These are phyloP conservation scores for Standfussiana lucernea DNA, from an alignment of 2,888 invertebrate species.

Conservation along the genomic window DNA sequence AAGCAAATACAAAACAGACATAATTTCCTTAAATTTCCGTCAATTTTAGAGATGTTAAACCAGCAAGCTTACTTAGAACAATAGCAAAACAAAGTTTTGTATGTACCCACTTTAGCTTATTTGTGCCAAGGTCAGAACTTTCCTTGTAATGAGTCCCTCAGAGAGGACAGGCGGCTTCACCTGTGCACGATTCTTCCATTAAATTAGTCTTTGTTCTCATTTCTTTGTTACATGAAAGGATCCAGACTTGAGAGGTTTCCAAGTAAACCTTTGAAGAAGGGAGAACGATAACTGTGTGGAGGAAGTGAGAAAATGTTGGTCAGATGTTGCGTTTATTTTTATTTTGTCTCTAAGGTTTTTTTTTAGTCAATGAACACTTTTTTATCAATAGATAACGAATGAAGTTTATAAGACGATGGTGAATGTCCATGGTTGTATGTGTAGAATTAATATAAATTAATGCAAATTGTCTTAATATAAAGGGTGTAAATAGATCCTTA, in stretches of 20 bases:
- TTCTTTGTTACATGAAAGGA: conserved; percentile 51
- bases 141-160: conserved; percentile 35
- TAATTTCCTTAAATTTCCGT: conserved; percentile 45
- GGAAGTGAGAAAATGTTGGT: conserved; percentile 5
- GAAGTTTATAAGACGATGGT: background rate
- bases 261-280: conserved; percentile 30
- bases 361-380: background rate
- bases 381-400: background rate
- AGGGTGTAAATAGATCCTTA: no score
- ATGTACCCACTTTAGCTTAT: conserved; percentile 53
- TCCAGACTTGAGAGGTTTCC: conserved; percentile 37
- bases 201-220: conserved; percentile 47
- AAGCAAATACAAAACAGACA: conserved; percentile 51
- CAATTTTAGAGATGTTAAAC: conserved; percentile 58
- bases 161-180: conserved; percentile 39
- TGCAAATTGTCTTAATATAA: no score
- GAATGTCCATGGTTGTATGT: background rate
- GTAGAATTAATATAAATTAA: background rate
- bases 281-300: background rate
- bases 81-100: conserved; percentile 57
- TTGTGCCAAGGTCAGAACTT: conserved; percentile 56
- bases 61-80: conserved; percentile 52
- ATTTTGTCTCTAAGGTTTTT: background rate
- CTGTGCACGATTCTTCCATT: conserved; percentile 52
- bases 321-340: background rate